These are phyloP conservation scores for Agonopterix arenella DNA, from an alignment of 2,888 invertebrate species.

Conservation along the genomic window DNA sequence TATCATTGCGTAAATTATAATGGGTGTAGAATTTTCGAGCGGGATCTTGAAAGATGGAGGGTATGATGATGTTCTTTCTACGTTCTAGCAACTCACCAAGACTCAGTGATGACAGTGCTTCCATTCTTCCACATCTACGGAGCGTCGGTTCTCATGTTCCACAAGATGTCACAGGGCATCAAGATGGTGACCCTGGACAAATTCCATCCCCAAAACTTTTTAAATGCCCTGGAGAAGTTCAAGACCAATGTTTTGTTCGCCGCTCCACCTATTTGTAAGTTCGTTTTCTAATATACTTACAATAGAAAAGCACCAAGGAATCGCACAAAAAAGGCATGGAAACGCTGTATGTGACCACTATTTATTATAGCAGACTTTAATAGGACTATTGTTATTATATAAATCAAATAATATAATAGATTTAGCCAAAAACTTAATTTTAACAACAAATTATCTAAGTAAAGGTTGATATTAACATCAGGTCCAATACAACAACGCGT, in stretches of 20 bases:
- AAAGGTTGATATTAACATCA: no score
- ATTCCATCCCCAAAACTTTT: conserved; percentile 82
- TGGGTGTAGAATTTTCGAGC: no score
- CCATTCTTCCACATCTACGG: conserved; percentile 92
- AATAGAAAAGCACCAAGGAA: conserved; percentile 74
- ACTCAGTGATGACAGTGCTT: conserved; percentile 79
- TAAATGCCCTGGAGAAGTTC: conserved; percentile 79
- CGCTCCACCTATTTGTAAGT: conserved; percentile 87
- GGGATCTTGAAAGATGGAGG: no score
- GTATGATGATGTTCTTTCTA: neutral
- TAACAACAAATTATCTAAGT: no score
- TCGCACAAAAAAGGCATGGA: no score
- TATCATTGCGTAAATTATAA: no score
- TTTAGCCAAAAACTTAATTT: no score
- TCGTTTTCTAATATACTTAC: neutral
- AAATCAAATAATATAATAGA: no score
- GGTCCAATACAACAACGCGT: no score
- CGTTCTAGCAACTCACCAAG: conserved; percentile 73
- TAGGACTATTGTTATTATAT: no score
- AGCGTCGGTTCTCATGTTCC: conserved; percentile 77
- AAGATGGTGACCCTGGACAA: conserved; percentile 82
- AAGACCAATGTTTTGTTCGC: conserved; percentile 79
- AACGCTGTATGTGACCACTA: no score
- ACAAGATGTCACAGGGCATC: conserved; percentile 77
- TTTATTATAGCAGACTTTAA: no score